phyloP scores from a whole-genome alignment of 2,113 vertebrate species.

The Neodon shergylaensis region DNA sequence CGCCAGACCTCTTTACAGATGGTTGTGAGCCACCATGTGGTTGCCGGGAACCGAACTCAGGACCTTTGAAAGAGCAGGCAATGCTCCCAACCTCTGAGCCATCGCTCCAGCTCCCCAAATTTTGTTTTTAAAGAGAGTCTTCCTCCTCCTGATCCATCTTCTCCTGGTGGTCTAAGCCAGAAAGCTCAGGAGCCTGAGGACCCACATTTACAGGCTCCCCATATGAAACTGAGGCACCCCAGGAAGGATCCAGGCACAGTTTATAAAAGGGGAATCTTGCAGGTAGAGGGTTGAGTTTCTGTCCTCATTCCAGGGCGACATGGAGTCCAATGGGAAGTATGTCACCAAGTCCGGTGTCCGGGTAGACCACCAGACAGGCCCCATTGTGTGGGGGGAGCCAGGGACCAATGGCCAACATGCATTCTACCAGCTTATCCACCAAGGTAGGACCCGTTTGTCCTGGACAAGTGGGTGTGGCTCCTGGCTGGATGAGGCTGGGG shows the following conservation, averaged over 20 bases:
- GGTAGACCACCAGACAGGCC: conserved; percentile 94
- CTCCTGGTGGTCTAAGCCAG: neutral
- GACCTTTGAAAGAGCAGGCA: too few relatives aligned
- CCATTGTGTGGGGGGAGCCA: conserved; percentile 98
- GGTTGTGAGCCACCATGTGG: too few relatives aligned
- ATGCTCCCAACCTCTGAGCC: too few relatives aligned
- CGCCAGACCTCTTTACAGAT: too few relatives aligned
- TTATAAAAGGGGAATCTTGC: neutral
- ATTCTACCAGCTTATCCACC: conserved; percentile 99
- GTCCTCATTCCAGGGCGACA: conserved; percentile 91
- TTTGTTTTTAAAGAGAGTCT: neutral
- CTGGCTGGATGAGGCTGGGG: neutral
- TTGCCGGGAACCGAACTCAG: too few relatives aligned
- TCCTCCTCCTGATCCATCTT: neutral
- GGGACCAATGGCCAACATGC: conserved; percentile 99
- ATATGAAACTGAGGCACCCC: neutral
- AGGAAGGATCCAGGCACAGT: neutral
- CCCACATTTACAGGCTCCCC: neutral
- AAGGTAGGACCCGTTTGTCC: conserved; percentile 87
- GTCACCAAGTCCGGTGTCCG: conserved; percentile 92
- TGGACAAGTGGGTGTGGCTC: neutral
- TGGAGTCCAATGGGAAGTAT: conserved; percentile 98
- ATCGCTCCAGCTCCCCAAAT: too few relatives aligned
- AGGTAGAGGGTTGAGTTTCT: conserved; percentile 11
- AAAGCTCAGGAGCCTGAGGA: neutral